phyloP scores from a whole-genome alignment of 1,140 invertebrate species.

The Pogonus chalceus region DNA sequence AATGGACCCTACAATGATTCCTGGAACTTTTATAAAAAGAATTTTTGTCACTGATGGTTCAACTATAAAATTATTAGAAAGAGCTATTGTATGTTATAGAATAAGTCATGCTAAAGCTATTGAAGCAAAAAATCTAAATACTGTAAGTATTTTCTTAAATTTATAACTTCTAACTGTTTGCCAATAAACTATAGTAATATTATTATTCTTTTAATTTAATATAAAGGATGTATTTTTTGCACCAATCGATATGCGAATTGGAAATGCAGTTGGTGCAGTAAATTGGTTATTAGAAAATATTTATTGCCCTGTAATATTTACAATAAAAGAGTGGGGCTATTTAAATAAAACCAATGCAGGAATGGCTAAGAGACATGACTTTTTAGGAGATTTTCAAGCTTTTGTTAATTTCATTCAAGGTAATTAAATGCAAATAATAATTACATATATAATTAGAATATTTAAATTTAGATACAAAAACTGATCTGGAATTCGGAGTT shows the following conservation, averaged over 20 bases:
- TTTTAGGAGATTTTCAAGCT: slow-evolving; percentile 43
- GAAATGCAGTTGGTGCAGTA: slow-evolving; percentile 34
- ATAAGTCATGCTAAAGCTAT: slow-evolving; percentile 36
- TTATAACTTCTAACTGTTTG: slow-evolving; percentile 7
- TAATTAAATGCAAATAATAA: slow-evolving; percentile 20
- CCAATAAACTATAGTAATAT: background rate
- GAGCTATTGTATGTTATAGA: slow-evolving; percentile 44
- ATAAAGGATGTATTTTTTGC: slow-evolving; percentile 31
- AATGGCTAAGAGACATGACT: slow-evolving; percentile 38
- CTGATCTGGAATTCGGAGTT: slow-evolving; percentile 44
- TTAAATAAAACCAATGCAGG: slow-evolving; percentile 38
- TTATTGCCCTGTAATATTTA: slow-evolving; percentile 35
- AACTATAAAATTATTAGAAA: slow-evolving; percentile 37
- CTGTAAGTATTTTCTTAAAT: slow-evolving; percentile 29
- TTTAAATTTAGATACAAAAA: slow-evolving; percentile 41
- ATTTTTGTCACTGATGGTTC: slow-evolving; percentile 41
- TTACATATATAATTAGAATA: background rate
- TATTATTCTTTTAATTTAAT: slow-evolving; percentile 5
- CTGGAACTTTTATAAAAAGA: slow-evolving; percentile 35
- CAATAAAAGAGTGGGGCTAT: slow-evolving; percentile 42
- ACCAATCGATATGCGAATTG: slow-evolving; percentile 33
- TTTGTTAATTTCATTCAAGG: slow-evolving; percentile 44
- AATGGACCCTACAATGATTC: slow-evolving; percentile 29
- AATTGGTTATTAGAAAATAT: slow-evolving; percentile 38
- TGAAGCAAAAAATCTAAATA: slow-evolving; percentile 41